These are phyloP conservation scores for Herpailurus yagouaroundi DNA, from an alignment of 2,113 vertebrate genomes.

Conservation along the genomic window DNA sequence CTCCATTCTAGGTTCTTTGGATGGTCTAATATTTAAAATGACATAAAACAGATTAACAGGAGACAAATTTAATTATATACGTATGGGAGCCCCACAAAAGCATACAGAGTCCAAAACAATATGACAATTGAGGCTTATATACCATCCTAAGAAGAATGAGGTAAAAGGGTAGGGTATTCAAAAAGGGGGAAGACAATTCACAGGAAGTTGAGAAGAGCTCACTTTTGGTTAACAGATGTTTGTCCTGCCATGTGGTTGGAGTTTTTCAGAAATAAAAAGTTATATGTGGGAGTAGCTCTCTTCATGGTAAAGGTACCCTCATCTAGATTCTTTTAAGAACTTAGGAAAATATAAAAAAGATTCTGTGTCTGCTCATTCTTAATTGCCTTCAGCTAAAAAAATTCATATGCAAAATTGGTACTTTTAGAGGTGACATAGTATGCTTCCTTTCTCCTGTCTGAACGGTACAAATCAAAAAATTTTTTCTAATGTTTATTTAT, in stretches of 20 bases:
- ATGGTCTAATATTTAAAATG: background rate
- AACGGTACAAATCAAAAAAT: background rate
- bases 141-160: background rate
- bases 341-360: no score
- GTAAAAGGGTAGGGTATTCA: no score
- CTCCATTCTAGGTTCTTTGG: background rate
- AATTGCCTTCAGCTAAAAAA: background rate
- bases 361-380: background rate
- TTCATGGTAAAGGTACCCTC: no score
- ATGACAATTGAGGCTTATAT: background rate
- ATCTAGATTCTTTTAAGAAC: no score
- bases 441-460: background rate
- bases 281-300: no score
- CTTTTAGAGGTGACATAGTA: background rate
- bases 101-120: background rate
- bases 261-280: no score
- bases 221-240: no score
- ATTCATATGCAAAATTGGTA: background rate
- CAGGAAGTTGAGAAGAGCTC: no score
- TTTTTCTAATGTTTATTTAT: no score
- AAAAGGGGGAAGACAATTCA: no score
- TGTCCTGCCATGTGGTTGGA: no score
- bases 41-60: background rate
- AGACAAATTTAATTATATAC: background rate
- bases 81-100: background rate